A percentile compares a stretch with the other conserved stretches of the same genome.
Conservation (phyloP, 1,140 invertebrate species). For the Cephus cinctus region DNA sequence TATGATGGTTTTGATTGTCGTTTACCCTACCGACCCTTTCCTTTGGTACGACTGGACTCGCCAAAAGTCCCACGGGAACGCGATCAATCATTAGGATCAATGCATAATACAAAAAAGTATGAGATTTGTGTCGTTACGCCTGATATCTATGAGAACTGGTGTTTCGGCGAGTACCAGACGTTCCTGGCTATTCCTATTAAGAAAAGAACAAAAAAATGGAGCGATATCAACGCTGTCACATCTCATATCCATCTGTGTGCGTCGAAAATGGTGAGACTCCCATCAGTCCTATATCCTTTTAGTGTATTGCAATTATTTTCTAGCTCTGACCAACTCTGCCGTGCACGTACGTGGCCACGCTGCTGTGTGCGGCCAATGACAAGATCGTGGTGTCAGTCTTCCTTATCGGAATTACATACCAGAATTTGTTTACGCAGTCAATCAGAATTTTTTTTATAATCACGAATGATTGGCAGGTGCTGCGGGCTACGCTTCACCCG, state of each 20-base stretch:
- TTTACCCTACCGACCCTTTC: slow-evolving; percentile 29
- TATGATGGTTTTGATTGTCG: slow-evolving; percentile 56
- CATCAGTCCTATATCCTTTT: slow-evolving; percentile 53
- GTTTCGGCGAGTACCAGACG: slow-evolving; percentile 31
- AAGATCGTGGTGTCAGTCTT: slow-evolving; percentile 46
- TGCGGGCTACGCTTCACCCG: slow-evolving; percentile 47
- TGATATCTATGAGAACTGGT: too few species aligned
- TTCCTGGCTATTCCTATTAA: slow-evolving; percentile 14
- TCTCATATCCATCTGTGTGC: slow-evolving; percentile 55
- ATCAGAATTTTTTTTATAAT: slow-evolving; percentile 29
- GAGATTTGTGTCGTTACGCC: too few species aligned
- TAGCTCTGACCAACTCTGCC: slow-evolving; percentile 52
- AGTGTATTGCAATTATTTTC: slow-evolving; percentile 53
- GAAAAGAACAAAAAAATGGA: slow-evolving; percentile 27
- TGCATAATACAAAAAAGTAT: too few species aligned
- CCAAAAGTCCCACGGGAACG: too few species aligned
- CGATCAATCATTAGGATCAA: too few species aligned
- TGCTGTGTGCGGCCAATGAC: slow-evolving; percentile 39
- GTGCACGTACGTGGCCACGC: slow-evolving; percentile 47
- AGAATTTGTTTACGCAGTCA: slow-evolving; percentile 35
- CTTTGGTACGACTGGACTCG: too few species aligned
- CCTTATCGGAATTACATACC: slow-evolving; percentile 40
- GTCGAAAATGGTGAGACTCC: slow-evolving; percentile 56
- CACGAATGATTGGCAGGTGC: slow-evolving; percentile 51
- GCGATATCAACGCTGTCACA: slow-evolving; percentile 54